A percentile compares a stretch with the other conserved stretches of the same genome.
Evolutionary conservation across 2,797 vertebrate genomes (phyloP).

Genomic region (Peromyscus eremicus): DNA sequence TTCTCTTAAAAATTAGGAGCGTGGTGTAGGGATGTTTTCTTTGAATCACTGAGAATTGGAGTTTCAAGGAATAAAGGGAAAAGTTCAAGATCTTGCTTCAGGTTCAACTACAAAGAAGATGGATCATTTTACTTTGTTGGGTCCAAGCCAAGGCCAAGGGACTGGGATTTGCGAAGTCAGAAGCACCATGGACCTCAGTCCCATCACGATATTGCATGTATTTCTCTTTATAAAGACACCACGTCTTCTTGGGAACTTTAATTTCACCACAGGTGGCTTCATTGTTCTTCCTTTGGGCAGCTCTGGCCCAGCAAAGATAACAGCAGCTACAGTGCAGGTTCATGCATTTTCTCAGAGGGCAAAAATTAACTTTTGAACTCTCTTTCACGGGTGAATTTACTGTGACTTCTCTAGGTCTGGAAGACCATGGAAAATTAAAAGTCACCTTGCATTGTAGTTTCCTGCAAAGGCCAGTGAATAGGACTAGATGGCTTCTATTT

Average conservation of each 20-base stretch:
- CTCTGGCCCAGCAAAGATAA: constrained; percentile 1
- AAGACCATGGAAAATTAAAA: constrained; percentile 34
- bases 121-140: constrained; percentile 63
- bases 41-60: constrained; percentile 58
- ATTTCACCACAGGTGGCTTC: constrained; percentile 28
- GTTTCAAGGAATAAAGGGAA: constrained; percentile 68
- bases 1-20: constrained; percentile 43
- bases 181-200: constrained; percentile 69
- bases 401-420: constrained; percentile 66
- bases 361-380: constrained; percentile 71
- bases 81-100: constrained; percentile 60
- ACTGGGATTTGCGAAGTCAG: constrained; percentile 68
- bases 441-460: constrained; percentile 55
- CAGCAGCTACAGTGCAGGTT: not conserved
- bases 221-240: constrained; percentile 66
- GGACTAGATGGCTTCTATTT: constrained; percentile 50
- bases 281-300: constrained; percentile 51
- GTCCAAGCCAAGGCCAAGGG: constrained; percentile 75
- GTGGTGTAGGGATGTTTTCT: constrained; percentile 48
- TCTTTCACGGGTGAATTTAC: constrained; percentile 52
- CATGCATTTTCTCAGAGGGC: constrained; percentile 46
- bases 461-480: constrained; percentile 41
- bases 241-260: constrained; percentile 75
- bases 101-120: constrained; percentile 68
- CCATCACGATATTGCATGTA: constrained; percentile 41